Percentiles rank a stretch among this genome's conserved stretches.
Conservation (phyloP, 1,140 invertebrate genomes). For the Bombus turneri region DNA sequence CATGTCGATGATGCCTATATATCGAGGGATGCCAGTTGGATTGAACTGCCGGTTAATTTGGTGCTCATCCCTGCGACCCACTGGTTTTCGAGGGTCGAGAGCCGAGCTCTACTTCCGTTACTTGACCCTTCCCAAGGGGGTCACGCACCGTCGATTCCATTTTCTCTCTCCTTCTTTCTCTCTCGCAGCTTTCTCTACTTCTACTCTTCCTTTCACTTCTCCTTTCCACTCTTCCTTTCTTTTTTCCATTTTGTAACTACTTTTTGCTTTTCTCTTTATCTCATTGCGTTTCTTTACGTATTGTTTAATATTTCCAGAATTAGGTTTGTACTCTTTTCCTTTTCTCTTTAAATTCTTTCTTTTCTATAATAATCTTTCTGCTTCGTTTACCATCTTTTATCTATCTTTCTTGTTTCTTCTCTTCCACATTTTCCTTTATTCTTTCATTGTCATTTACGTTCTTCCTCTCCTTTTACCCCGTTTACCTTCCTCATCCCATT, state of each 20-base stretch:
- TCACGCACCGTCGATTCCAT: conserved; percentile 70
- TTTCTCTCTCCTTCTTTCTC: conserved; percentile 8
- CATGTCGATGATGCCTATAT: conserved; percentile 62
- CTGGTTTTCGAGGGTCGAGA: conserved; percentile 63
- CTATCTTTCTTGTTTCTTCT: too few species aligned
- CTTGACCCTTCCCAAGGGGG: conserved; percentile 74
- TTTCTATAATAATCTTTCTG: background rate
- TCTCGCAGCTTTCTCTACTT: background rate
- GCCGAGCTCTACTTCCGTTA: conserved; percentile 70
- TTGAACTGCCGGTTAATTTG: conserved; percentile 71
- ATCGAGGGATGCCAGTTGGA: conserved; percentile 68
- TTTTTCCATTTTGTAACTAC: background rate
- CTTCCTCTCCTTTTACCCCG: background rate
- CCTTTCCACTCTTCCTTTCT: background rate
- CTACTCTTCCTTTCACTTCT: background rate
- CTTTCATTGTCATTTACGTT: background rate
- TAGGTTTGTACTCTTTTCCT: background rate
- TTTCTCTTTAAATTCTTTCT: background rate
- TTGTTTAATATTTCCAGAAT: background rate
- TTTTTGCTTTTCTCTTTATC: background rate
- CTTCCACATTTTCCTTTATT: too few species aligned
- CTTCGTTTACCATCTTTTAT: too few species aligned
- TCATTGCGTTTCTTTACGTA: background rate
- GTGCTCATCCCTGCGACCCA: conserved; percentile 69
- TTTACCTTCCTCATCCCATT: background rate